Evolutionary conservation across 2,888 invertebrate genomes (phyloP), one percentile per base, ranked within the genome.

Genomic region (Cantharis rufa): DNA sequence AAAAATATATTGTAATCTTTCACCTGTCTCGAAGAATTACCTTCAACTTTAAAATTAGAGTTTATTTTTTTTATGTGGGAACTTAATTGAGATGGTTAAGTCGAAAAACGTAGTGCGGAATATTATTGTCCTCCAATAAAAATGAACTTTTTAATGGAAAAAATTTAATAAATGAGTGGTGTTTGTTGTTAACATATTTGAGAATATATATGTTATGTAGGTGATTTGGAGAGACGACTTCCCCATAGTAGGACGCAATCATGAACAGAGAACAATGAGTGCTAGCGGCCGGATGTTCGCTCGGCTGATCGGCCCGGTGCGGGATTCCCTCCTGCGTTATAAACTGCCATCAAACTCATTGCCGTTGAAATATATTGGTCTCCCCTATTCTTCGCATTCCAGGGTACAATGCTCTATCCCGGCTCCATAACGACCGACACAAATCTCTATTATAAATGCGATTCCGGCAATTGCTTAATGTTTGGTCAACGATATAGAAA

Each of bases 401-500:
- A 80, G 79, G 78, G 78, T 80, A 81, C 81, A 81, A 81, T 80
- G 80, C 80, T 78, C 78, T 70, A 73, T 78, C 78, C 78, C 79
- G 76, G 74, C 75, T 79, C 77, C 79, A 77, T 77, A 79, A 79
- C 79, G 77, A 80, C 78, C 80, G 74, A 76, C 81, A 80, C 81
- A 81, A 81, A 81, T 81, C 80, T 81, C 82, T 80, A 80, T 83
- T 81, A 82, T 84, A 82, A 82, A 84, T 84, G 83, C 83, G 82
- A 83, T 82, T 83, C 82, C 82, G 81, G 81, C 82, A 82, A 84
- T 83, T 83, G 84, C 84, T 83, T 83, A 84, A 84, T 84, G 85
- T 85, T 85, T 83, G 85, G 84, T 83, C 85, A 85, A 84, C 83
- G 84, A 85, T 84, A 84, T 83, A 85, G 85, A 85, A 85, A 85